Evolutionary conservation across 2,888 invertebrate species (phyloP).

Genomic region (Caenorhabditis sp.): DNA sequence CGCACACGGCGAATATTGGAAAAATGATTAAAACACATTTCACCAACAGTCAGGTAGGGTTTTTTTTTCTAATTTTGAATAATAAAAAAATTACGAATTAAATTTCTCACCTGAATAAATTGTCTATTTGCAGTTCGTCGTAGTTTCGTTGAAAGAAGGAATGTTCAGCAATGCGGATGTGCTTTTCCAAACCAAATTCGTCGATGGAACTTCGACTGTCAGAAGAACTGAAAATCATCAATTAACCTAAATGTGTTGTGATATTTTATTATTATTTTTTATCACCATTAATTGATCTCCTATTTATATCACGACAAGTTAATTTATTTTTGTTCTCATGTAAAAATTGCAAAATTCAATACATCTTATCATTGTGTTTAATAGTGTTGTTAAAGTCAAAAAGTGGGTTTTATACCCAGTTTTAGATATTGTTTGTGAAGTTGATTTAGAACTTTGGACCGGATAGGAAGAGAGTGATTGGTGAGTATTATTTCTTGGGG

Average conservation of each 20-base stretch:
- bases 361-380: too few relatives aligned
- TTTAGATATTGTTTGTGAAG: too few relatives aligned
- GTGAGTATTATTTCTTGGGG: too few relatives aligned
- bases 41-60: slow-evolving; percentile 81
- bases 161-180: slow-evolving; percentile 99
- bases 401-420: too few relatives aligned
- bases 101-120: neutral
- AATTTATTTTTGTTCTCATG: too few relatives aligned
- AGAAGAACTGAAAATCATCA: slow-evolving; percentile 7
- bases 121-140: slow-evolving; percentile 81
- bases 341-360: too few relatives aligned
- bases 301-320: too few relatives aligned
- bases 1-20: slow-evolving; percentile 98
- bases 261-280: too few relatives aligned
- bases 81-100: slow-evolving; percentile 11
- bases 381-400: too few relatives aligned
- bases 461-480: too few relatives aligned
- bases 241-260: neutral
- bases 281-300: too few relatives aligned
- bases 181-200: slow-evolving; percentile 89
- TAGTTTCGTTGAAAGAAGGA: slow-evolving; percentile 96
- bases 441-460: too few relatives aligned
- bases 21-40: slow-evolving; percentile 90
- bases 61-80: neutral
- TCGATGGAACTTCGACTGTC: slow-evolving; percentile 92